Evolutionary conservation across 2,113 vertebrate genomes (phyloP), one percentile per base, ranked within the genome.

Genomic region (Xiphophorus hellerii): DNA sequence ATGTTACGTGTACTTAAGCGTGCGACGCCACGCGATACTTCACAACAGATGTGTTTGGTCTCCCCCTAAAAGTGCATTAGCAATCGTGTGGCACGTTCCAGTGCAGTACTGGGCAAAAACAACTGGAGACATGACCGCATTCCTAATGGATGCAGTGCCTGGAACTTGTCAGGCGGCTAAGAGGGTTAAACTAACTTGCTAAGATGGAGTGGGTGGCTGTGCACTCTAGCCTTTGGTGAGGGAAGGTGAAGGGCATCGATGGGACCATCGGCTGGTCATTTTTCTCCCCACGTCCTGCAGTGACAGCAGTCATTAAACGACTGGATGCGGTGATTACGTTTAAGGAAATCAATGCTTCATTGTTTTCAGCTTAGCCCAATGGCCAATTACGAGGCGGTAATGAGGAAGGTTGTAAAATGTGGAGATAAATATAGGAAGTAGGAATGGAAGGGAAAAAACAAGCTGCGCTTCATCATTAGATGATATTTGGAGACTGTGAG

Each of bases 291-390:
- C 74, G 74, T 87, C 81, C 87, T 79, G 81, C 88, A 80, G 85
- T 90, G 93, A 92, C 90, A 89, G 85, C 85, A 88, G 86, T 83
- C 90, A 92, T 92, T 93, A 92, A 85, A 91, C 69, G 90, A 90
- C 75, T 85, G 88, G 91, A 90, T 78, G 90, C 88, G 88, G 91
- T 92, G 91, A 94, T 91, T 93, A 91, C 85, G 90, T 89, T 91
- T 90, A 90, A 93, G 88, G 83, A 92, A 94, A 94, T 94, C 93
- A 68, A 94, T 94, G 90, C 86, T 83, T 88, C 88, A 89, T 89
- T 93, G 89, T 93, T 93, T 91, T 90, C 89, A 81, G 78, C 81
- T 90, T 83, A 88, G 89, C 90, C 87, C 89, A 87, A 86, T 37
- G 82, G 93, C 89, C 93, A 94, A 93, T 94, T 94, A 94, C 85